Evolutionary conservation across 2,888 invertebrate species (phyloP), one percentile per base, ranked within the genome.

Genomic region (Drosophila meridiana): DNA sequence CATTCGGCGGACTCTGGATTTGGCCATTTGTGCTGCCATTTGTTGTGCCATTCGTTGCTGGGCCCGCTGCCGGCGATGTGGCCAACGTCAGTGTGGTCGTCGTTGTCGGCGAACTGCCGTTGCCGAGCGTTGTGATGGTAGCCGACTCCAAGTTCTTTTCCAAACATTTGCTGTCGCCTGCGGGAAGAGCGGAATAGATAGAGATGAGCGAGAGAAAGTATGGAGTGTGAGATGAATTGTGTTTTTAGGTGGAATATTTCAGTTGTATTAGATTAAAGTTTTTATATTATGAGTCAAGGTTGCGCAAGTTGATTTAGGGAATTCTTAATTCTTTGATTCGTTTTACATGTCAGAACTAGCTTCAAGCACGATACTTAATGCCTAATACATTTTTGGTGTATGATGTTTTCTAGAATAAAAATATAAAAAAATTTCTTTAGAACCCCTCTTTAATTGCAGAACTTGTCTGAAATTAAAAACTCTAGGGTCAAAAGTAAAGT

Each of bases 101-200:
- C 60, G 86, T 84, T 73, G 90, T 90, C 60, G 87, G 88, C 1
- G 90, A 90, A 42, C 72, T 89, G 73, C 79, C 84, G 42, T 82
- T 87, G 76, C 91, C 87, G 73, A 85, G 77, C 55, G 87, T 75
- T 67, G 87, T 77, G 60, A 82, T 73, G 64, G 76, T 87, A 71
- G 80, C 73, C 45, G 89, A 77, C 71, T 92, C 93, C 68, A 91
- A 81, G 84, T 87, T 92, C 82, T 93, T 93, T 77, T 93, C 93
- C 86, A 92, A 91, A 82, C 92, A 92, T 89, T 93, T 93, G 73
- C 88, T 82, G 47, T 91, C 92, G 83, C 92, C 93, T 92, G 81
- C 26, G n/a, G 6, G 56, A n/a, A 36, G 53, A 36, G 50, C 32
- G n/a, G 57, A 66, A 58, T 3, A 56, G 34, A n/a, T 13, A 57